Conservation (phyloP, 2,888 invertebrate species). For the Cantharis nigra region DNA sequence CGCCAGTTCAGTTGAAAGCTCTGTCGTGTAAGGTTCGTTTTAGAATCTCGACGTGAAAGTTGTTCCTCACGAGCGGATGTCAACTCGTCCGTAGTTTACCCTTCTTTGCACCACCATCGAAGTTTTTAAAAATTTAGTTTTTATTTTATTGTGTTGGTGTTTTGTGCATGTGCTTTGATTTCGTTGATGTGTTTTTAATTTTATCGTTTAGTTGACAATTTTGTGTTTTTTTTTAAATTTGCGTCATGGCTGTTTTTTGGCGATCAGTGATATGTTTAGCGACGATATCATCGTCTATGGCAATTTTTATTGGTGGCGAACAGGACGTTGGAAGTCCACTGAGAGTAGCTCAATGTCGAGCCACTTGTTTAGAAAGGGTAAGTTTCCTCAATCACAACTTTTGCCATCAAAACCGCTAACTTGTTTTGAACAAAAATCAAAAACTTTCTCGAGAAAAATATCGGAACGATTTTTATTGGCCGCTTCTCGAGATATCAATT, state of each 20-base stretch:
- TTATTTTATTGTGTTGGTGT: slow-evolving; percentile 14
- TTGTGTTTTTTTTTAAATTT: slow-evolving; percentile 32
- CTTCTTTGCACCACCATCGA: not conserved
- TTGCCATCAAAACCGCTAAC: not conserved
- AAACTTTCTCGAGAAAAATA: not conserved
- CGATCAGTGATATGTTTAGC: slow-evolving; percentile 47
- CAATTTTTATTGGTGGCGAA: slow-evolving; percentile 59
- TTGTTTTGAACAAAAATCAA: not conserved
- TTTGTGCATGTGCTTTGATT: slow-evolving; percentile 29
- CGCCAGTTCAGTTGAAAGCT: slow-evolving; percentile 44
- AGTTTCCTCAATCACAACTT: slow-evolving; percentile 37
- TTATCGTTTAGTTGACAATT: slow-evolving; percentile 24
- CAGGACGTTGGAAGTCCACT: slow-evolving; percentile 73
- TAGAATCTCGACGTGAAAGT: slow-evolving; percentile 24
- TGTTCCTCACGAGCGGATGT: not conserved
- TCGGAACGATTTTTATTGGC: not conserved
- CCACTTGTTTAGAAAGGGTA: slow-evolving; percentile 75
- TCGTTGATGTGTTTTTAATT: slow-evolving; percentile 25
- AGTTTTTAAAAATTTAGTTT: slow-evolving; percentile 15
- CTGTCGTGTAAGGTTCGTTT: slow-evolving; percentile 22
- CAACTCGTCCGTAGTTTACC: slow-evolving; percentile 6
- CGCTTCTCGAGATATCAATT: not conserved
- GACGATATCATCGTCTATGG: slow-evolving; percentile 46
- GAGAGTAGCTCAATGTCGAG: slow-evolving; percentile 73
- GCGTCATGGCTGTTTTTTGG: slow-evolving; percentile 48